Evolutionary conservation across 2,888 invertebrate species (phyloP), one percentile per base, ranked within the genome.

Genomic region (Ligdia adustata): DNA sequence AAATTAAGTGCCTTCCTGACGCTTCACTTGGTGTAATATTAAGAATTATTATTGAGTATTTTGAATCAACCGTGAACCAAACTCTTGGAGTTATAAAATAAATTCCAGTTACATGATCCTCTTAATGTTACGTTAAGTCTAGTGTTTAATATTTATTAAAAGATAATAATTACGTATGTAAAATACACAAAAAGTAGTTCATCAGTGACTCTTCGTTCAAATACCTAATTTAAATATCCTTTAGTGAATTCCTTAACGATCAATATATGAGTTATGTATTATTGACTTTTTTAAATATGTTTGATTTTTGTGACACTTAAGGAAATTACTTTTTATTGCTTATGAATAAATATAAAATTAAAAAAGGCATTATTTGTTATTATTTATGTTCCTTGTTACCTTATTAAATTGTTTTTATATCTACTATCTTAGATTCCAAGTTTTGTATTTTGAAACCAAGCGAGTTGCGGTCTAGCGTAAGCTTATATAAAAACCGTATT

Each of bases 281-380:
- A 67, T 64, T 78, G 74, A 6, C 4, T 7, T 22, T 2, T n/a
- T 6, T 69, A 63, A 52, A 72, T 82, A 75, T 62, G 78, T 87
- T 82, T 34, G 62, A 72, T 78, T 77, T 84, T 77, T 82, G 82
- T 85, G 79, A 85, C 75, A 80, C 76, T 72, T 80, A 78, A 74
- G 75, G 59, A 76, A 69, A 84, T 87, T 88, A 85, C 78, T 87
- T 89, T 88, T 87, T 84, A 90, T 88, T 88, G 90, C 89, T 89
- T 90, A 89, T 82, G 82, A 90, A 87, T 88, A 89, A 89, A 89
- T 70, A 78, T 81, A 78, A 86, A 87, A 74, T 57, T 62, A 70
- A 74, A 71, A 66, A 59, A 47, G 50, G 49, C 2, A 22, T 4
- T 7, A n/a, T 6, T 22, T 60, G 0, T 27, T 60, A 62, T 43